Evolutionary conservation across 2,888 invertebrate genomes (phyloP).

Genomic region (Tipula confusa): DNA sequence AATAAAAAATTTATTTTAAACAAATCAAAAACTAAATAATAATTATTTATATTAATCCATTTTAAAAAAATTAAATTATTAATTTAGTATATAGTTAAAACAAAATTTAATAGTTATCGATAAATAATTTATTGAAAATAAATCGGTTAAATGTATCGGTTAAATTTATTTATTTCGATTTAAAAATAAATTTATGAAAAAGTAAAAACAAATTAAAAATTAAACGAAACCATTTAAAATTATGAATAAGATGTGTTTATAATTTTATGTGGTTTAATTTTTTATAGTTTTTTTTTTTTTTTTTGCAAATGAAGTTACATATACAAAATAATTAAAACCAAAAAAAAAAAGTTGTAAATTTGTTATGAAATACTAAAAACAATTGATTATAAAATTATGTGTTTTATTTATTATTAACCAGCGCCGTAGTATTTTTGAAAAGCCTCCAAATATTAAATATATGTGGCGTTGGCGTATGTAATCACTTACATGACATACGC

Average conservation of each 20-base stretch:
- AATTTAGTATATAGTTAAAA: neutral
- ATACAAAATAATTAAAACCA: neutral
- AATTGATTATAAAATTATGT: neutral
- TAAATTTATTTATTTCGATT: neutral
- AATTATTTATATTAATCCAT: neutral
- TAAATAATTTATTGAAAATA: neutral
- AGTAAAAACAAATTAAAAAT: too few species aligned
- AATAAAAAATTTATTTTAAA: neutral
- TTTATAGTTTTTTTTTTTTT: slow-evolving; percentile 9
- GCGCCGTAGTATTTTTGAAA: too few species aligned
- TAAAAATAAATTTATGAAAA: neutral
- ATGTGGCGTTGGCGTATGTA: too few species aligned
- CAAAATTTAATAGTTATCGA: neutral
- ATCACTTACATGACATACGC: too few species aligned
- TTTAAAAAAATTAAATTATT: neutral
- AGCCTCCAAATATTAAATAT: too few species aligned
- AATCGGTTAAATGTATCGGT: neutral
- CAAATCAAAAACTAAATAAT: neutral
- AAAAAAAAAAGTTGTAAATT: slow-evolving; percentile 9
- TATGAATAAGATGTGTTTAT: neutral
- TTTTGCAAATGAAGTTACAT: slow-evolving; percentile 16
- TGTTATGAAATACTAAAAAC: neutral
- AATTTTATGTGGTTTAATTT: neutral
- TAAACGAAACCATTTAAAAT: neutral
- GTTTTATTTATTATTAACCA: neutral